phyloP scores from a whole-genome alignment of 2,113 vertebrate genomes.

The Saguinus imperator region DNA sequence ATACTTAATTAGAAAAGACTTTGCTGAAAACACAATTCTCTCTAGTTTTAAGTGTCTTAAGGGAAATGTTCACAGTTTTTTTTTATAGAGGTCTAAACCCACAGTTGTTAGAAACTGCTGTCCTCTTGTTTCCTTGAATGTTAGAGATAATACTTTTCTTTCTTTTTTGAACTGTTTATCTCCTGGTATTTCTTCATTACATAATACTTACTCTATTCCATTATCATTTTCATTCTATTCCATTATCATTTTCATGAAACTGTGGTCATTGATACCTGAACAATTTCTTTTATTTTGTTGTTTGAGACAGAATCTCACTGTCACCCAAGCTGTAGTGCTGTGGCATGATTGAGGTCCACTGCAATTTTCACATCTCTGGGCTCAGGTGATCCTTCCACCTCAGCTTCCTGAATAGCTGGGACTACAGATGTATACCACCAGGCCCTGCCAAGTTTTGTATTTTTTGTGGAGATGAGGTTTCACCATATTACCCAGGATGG shows the following conservation, averaged over 20 bases:
- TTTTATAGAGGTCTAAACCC: neutral
- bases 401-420: too few species aligned
- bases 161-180: neutral
- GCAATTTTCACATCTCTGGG: too few species aligned
- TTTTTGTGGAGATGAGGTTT: too few species aligned
- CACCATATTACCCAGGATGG: too few species aligned
- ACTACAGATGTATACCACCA: too few species aligned
- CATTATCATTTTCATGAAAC: neutral
- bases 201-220: neutral
- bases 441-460: too few species aligned
- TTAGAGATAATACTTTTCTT: neutral
- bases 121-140: neutral
- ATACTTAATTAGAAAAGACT: constrained; percentile 22
- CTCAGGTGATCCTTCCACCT: too few species aligned
- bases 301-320: too few species aligned
- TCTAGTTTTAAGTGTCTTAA: neutral
- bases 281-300: neutral
- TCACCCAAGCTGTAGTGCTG: too few species aligned
- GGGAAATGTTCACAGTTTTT: constrained; percentile 43
- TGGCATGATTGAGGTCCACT: too few species aligned
- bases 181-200: neutral
- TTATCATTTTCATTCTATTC: neutral
- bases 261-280: neutral
- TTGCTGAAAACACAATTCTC: neutral
- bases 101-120: neutral